phyloP scores from a whole-genome alignment of 2,797 vertebrate species.

The Mus spretus region DNA sequence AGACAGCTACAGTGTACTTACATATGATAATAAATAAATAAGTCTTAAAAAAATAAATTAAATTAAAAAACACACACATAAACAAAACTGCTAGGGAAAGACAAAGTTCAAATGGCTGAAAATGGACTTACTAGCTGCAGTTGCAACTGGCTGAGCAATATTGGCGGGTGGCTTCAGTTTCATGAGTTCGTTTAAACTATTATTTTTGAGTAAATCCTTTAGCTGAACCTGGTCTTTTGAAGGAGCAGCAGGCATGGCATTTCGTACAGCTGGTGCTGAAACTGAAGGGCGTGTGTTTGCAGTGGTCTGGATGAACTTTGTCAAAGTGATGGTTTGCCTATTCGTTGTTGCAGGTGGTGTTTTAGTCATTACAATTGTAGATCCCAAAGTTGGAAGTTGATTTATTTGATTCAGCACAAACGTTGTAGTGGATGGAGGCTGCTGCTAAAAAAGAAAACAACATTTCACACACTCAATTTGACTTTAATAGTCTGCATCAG shows the following conservation, averaged over 20 bases:
- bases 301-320: slow-evolving; percentile 97
- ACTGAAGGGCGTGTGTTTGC: slow-evolving; percentile 92
- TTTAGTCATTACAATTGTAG: slow-evolving; percentile 95
- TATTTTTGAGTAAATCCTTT: slow-evolving; percentile 95
- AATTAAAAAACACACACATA: background rate
- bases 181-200: slow-evolving; percentile 98
- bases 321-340: slow-evolving; percentile 97
- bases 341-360: slow-evolving; percentile 93
- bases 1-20: too few relatives aligned
- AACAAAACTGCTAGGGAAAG: background rate
- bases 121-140: slow-evolving; percentile 92
- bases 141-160: slow-evolving; percentile 98
- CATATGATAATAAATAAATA: too few relatives aligned
- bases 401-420: slow-evolving; percentile 99
- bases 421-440: slow-evolving; percentile 98
- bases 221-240: slow-evolving; percentile 97
- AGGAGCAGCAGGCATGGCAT: slow-evolving; percentile 91
- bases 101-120: background rate
- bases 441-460: slow-evolving; percentile 88
- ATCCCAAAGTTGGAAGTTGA: slow-evolving; percentile 97
- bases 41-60: too few relatives aligned
- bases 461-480: background rate
- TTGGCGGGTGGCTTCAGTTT: slow-evolving; percentile 97
- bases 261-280: slow-evolving; percentile 89
- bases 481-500: background rate